Evolutionary conservation across 37 sponge, comb jelly and placozoan species (phyloP), one percentile per base, ranked within the genome.

Genomic region (Spongia lamella): DNA sequence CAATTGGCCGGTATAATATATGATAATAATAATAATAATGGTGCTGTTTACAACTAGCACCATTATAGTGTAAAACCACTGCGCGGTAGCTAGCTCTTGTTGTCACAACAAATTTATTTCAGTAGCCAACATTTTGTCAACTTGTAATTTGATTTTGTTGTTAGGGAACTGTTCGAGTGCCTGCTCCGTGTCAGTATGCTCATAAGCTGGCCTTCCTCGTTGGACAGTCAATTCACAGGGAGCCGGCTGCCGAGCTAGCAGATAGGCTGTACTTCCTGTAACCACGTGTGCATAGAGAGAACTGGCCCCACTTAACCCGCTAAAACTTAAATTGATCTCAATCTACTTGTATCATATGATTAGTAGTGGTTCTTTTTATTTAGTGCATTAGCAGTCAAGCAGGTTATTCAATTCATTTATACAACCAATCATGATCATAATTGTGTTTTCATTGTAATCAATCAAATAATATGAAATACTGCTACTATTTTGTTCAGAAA

Each of bases 141-240:
- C 21, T 9, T 58, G n/a, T 35, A 58, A 27, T 61, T 2, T 54
- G 56, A 34, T 20, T 32, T 50, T 37, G 33, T 33, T 19, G 39
- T 1, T 72, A 95, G 96, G 98, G 98, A 13, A 94, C 98, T 34
- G 87, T 97, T 26, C 81, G 98, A 50, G 98, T 92, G 4, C 98
- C 98, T 61, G 92, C 98, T 63, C 95, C 95, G 0, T 97, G 98
- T 64, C 96, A 97, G 80, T 97, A 97, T 75, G 98, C 98, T 22
- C 98, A 97, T 81, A 97, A 97, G 75, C 72, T 97, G 47, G 98
- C 98, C 25, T 97, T 92, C 83, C 79, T 97, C 29, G 95, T 97
- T 40, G 98, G 98, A 0, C 88, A 97, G 69, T 81, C 82, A 75
- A 85, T 95, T 63, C 98, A 97, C 85, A 78, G 81, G 56, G 81